Percentiles rank a stretch among this genome's conserved stretches.
Conservation (phyloP, 2,113 vertebrate genomes). For the Apteryx mantelli region DNA sequence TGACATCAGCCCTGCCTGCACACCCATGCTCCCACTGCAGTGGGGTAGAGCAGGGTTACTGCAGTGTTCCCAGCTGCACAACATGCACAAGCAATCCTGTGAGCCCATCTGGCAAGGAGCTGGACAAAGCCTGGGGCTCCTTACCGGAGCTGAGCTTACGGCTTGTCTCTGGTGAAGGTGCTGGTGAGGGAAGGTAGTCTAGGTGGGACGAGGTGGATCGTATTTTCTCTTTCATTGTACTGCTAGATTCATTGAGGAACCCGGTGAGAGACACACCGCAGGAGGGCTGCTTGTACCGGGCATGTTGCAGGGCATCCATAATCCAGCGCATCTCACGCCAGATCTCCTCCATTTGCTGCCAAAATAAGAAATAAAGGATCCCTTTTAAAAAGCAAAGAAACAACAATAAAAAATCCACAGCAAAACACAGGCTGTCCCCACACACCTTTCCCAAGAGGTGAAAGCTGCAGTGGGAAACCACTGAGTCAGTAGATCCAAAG, state of each 20-base stretch:
- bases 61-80: background rate
- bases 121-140: background rate
- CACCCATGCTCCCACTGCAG: too few relatives aligned
- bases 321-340: constrained; percentile 93
- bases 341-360: constrained; percentile 92
- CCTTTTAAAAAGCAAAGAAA: background rate
- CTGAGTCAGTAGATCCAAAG: background rate
- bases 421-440: background rate
- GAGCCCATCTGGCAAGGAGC: background rate
- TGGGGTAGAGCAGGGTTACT: background rate
- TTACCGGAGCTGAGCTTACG: constrained; percentile 82
- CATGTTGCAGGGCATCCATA: constrained; percentile 89
- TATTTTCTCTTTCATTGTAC: constrained; percentile 75
- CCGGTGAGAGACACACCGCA: constrained; percentile 83
- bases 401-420: background rate
- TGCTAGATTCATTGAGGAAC: constrained; percentile 80
- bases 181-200: constrained; percentile 86
- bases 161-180: constrained; percentile 82
- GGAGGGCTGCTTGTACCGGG: constrained; percentile 89
- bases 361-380: background rate
- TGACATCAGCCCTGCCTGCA: rapidly evolving
- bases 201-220: constrained; percentile 82
- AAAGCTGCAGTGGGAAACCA: background rate
- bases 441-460: background rate
- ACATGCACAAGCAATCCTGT: rapidly evolving